A percentile compares a stretch with the other conserved stretches of the same genome.
Evolutionary conservation across 2,113 vertebrate species (phyloP).

Genomic region (Malaclemys terrapin): DNA sequence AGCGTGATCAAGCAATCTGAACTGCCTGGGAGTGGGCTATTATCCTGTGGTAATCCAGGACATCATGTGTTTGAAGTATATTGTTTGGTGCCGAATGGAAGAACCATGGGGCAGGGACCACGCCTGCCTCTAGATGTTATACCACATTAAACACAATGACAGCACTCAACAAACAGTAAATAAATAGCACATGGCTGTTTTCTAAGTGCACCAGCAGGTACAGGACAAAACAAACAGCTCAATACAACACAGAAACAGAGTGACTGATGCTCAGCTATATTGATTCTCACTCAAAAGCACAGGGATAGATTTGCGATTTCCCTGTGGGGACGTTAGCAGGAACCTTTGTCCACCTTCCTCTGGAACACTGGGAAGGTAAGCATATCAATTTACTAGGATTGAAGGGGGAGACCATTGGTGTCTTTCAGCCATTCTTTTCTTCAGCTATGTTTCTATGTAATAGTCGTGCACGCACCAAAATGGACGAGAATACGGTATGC

Average conservation of each 20-base stretch:
- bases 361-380: neutral
- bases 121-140: conserved; percentile 25
- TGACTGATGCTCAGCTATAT: neutral
- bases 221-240: neutral
- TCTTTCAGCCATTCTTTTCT: neutral
- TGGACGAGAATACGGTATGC: neutral
- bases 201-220: accelerated
- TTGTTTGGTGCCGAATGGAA: neutral
- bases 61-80: conserved; percentile 43
- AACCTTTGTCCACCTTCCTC: neutral
- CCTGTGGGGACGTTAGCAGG: neutral
- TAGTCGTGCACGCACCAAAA: neutral
- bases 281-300: accelerated
- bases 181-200: neutral
- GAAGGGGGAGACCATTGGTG: neutral
- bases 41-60: conserved; percentile 22
- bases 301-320: neutral
- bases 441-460: neutral
- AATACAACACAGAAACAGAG: neutral
- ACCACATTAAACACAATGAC: neutral
- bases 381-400: neutral
- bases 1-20: conserved; percentile 67
- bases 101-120: neutral
- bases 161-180: neutral
- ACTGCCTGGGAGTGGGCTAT: conserved; percentile 57